Evolutionary conservation across 1,140 invertebrate genomes (phyloP).

Genomic region (Sitobion miscanthi): DNA sequence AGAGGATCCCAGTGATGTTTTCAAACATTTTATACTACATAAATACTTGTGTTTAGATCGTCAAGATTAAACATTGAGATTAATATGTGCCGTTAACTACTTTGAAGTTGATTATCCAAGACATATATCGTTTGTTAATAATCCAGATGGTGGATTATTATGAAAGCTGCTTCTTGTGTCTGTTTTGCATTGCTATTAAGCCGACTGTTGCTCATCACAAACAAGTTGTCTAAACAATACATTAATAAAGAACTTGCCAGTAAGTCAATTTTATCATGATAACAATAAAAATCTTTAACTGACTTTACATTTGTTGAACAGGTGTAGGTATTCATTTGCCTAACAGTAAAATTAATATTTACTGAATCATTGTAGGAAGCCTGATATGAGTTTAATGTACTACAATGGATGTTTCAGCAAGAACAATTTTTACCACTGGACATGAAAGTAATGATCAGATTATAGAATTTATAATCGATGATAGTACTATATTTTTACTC

Average conservation of each 20-base stretch:
- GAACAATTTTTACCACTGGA: not conserved
- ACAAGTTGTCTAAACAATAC: conserved; percentile 62
- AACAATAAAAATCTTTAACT: too few relatives aligned
- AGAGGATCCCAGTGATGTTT: not conserved
- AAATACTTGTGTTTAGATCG: conserved; percentile 41
- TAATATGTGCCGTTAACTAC: conserved; percentile 66
- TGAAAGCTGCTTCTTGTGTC: conserved; percentile 66
- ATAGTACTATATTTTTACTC: too few relatives aligned
- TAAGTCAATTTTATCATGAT: conserved; percentile 57
- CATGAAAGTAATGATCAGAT: not conserved
- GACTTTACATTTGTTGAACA: not conserved
- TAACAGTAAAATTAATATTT: conserved; percentile 24
- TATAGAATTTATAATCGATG: not conserved
- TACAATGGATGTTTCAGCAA: not conserved
- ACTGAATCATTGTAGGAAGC: conserved; percentile 32
- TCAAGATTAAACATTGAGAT: conserved; percentile 61
- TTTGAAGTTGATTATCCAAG: conserved; percentile 68
- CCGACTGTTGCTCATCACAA: conserved; percentile 65
- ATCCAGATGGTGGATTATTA: conserved; percentile 65
- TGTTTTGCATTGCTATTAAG: conserved; percentile 67
- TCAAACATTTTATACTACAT: not conserved
- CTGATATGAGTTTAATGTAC: not conserved
- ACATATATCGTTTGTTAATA: conserved; percentile 68
- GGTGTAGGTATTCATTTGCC: conserved; percentile 40
- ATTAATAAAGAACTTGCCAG: conserved; percentile 64